Percentiles rank a stretch among this genome's conserved stretches.
These are phyloP conservation scores for Myopa tessellatipennis DNA, from an alignment of 2,888 invertebrate species.

Conservation along the genomic window DNA sequence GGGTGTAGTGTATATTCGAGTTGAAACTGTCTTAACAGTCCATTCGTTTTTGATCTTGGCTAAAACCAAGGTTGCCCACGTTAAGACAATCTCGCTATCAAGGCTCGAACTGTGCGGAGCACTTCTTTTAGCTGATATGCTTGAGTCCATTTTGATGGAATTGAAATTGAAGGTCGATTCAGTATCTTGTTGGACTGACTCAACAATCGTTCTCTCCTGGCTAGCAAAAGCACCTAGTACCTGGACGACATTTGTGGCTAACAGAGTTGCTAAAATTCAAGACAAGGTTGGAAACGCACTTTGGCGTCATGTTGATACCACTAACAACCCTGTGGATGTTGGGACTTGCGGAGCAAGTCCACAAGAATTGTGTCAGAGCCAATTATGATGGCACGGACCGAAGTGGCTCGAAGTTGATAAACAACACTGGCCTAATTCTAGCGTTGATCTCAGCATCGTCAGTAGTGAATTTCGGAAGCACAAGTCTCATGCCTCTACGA, in stretches of 20 bases:
- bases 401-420: neutral
- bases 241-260: conserved; percentile 15
- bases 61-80: conserved; percentile 33
- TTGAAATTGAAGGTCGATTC: neutral
- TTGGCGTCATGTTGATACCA: conserved; percentile 28
- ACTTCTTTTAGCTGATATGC: neutral
- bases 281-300: neutral
- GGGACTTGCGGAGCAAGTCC: conserved; percentile 1
- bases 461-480: neutral
- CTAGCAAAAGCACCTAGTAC: conserved; percentile 26
- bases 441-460: neutral
- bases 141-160: neutral
- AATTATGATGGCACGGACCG: conserved; percentile 38
- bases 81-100: conserved; percentile 27
- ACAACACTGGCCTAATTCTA: neutral
- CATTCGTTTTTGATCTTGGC: no score
- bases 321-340: conserved; percentile 32
- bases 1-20: no score
- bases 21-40: no score
- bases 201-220: conserved; percentile 33
- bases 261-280: neutral
- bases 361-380: neutral
- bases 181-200: conserved; percentile 25
- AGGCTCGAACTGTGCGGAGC: conserved; percentile 32
- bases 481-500: neutral